phyloP scores from a whole-genome alignment of 1,140 invertebrate genomes.

The Coboldia fuscipes region DNA sequence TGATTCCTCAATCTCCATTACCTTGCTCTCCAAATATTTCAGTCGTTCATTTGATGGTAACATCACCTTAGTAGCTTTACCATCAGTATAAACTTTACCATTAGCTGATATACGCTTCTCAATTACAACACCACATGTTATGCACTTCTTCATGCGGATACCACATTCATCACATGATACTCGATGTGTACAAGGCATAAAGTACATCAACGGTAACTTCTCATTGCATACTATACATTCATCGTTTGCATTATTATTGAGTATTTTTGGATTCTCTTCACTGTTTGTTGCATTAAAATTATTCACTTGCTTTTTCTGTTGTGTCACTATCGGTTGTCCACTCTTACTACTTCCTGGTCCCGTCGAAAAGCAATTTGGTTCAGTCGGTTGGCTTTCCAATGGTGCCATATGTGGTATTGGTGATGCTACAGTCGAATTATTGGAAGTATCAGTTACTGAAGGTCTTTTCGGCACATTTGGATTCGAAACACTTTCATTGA shows the following conservation, averaged over 20 bases:
- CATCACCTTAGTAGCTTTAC: slow-evolving; percentile 7
- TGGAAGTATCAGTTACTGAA: neutral
- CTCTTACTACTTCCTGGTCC: neutral
- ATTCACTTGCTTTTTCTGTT: neutral
- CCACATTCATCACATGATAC: slow-evolving; percentile 58
- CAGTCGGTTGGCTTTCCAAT: no score
- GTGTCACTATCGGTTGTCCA: neutral
- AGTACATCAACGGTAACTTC: slow-evolving; percentile 31
- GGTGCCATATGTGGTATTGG: neutral
- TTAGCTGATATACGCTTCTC: slow-evolving; percentile 23
- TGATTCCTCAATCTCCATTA: slow-evolving; percentile 73
- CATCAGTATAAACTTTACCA: slow-evolving; percentile 12
- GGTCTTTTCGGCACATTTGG: neutral
- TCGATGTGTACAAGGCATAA: slow-evolving; percentile 50
- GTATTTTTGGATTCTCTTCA: no score
- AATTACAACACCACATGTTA: slow-evolving; percentile 40
- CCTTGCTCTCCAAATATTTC: slow-evolving; percentile 58
- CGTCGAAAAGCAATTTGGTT: no score
- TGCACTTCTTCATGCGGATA: slow-evolving; percentile 58
- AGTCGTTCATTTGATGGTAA: slow-evolving; percentile 30
- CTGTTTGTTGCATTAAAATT: neutral
- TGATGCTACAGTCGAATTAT: slow-evolving; percentile 1
- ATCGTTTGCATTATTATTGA: slow-evolving; percentile 19
- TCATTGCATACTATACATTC: slow-evolving; percentile 58
- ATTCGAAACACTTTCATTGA: neutral